These are phyloP conservation scores for Microctonus brassicae DNA, from an alignment of 2,888 invertebrate species.

Conservation along the genomic window DNA sequence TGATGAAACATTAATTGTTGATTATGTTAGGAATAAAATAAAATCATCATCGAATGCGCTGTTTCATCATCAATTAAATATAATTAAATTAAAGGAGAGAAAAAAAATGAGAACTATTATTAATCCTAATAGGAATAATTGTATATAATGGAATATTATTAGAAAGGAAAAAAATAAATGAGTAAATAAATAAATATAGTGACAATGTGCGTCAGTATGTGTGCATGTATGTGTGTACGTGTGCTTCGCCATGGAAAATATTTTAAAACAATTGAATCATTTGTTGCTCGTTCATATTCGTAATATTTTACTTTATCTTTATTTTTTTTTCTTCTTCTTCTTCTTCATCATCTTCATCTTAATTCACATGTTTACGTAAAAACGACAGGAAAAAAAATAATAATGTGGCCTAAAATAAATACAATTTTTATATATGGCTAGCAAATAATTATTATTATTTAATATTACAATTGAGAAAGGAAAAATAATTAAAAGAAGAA, in stretches of 20 bases:
- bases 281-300: background rate
- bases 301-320: no score
- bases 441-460: background rate
- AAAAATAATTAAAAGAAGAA: no score
- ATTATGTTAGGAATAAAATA: background rate
- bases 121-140: background rate
- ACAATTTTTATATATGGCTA: background rate
- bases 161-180: conserved; percentile 1
- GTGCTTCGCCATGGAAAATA: background rate
- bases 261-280: background rate
- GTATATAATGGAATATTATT: conserved; percentile 16
- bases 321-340: no score
- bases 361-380: background rate
- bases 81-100: background rate
- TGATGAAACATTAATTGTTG: background rate
- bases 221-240: background rate
- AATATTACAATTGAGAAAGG: background rate
- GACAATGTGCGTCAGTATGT: background rate
- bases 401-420: conserved; percentile 12
- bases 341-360: background rate
- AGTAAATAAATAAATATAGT: background rate
- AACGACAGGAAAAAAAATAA: no score
- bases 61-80: background rate
- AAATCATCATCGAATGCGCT: background rate
- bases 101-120: background rate